Conservation (phyloP, 2,113 vertebrate genomes). For the Pollimyrus isidori region DNA sequence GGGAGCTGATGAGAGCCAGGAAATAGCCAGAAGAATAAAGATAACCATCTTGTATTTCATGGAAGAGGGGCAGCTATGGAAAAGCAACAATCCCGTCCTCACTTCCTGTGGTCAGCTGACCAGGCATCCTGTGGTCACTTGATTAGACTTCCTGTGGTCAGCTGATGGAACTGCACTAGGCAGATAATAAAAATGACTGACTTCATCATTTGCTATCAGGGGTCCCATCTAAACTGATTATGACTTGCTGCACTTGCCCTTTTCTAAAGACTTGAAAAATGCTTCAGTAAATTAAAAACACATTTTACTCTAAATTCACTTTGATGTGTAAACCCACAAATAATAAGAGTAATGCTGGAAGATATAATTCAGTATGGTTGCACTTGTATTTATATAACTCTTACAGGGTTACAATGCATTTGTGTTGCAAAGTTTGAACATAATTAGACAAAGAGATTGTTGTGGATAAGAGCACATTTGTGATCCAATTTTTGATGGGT, state of each 20-base stretch:
- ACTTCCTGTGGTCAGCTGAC: neutral
- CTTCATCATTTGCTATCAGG: neutral
- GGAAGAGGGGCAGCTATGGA: neutral
- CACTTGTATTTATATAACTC: neutral
- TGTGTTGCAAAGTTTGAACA: neutral
- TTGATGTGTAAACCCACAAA: neutral
- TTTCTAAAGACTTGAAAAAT: neutral
- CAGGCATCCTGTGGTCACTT: neutral
- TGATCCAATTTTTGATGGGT: neutral
- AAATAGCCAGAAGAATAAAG: conserved; percentile 15
- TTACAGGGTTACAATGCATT: neutral
- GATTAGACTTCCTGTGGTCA: neutral
- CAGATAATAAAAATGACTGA: neutral
- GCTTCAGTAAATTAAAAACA: neutral
- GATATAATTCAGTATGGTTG: neutral
- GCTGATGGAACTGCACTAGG: neutral
- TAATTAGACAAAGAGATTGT: neutral
- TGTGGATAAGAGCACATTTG: neutral
- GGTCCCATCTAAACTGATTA: neutral
- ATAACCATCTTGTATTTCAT: neutral
- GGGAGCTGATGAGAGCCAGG: conserved; percentile 36
- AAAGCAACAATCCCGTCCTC: neutral
- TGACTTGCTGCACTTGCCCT: neutral
- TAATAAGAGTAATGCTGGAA: neutral
- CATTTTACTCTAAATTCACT: neutral